Base-by-base conservation (phyloP, 1,140 invertebrate genomes). In the Zaprionus taronus region DNA sequence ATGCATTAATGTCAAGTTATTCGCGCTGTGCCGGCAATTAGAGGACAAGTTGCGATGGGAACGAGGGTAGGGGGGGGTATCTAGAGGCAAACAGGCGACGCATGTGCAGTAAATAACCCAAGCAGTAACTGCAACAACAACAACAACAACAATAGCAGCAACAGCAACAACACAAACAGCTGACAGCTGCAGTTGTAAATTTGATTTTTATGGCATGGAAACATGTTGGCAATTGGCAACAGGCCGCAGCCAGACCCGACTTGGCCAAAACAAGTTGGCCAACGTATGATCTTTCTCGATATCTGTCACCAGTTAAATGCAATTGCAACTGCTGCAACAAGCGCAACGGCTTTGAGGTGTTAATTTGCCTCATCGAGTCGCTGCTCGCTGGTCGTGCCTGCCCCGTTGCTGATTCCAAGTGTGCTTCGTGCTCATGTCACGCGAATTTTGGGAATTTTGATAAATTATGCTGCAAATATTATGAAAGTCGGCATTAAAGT, bases 1-100 rank as follows among this genome's bases (percentile, higher is more conserved):
- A 87, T 87, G 84, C 85, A 87, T 87, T 87, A 90, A 89, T 87
- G 84, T 89, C 81, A 89, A 84, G 74, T 89, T 84, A 84, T 90
- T 89, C 81, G 85, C 81, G 84, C 85, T 89, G 75, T 65, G 68
- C 68, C 85, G 62, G 75, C 84, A 87, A 87, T 89, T 90, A 75
- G 60, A 81, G 82, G 77, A 60, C 62, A 69, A 75, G 55, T 62
- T 68, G 66, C 72, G 60, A 57, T 55, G 41, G 62, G 38, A 24
- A 24, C 41, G n/a, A n/a, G 41, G n/a, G n/a, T n/a, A 1, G n/a
- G 2, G 2, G 41, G 5, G 6, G 6, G 41, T 7, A 17, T 4
- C 15, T 44, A n/a, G 5, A 12, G 38, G n/a, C 38, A 9, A 31
- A 31, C 24, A 64, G n/a, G 47, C 41, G 65, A 71, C 66, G 75